These are phyloP conservation scores for Frankliniella intonsa DNA, from an alignment of 2,888 invertebrate species.

Conservation along the genomic window DNA sequence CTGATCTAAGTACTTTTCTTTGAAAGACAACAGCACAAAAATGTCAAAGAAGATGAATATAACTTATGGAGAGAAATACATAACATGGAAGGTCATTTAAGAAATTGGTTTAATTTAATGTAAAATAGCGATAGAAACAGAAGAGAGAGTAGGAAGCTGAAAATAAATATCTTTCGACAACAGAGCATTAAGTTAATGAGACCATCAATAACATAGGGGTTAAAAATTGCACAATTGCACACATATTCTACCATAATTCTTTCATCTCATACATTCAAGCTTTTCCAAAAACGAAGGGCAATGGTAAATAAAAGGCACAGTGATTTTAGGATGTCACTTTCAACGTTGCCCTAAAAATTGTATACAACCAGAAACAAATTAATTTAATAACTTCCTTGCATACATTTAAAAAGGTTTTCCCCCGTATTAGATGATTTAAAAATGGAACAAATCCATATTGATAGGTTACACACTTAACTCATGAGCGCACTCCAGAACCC, in stretches of 20 bases:
- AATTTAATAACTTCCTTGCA: neutral
- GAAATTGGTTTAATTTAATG: neutral
- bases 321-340: neutral
- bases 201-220: slow-evolving; percentile 2
- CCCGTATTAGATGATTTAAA: neutral
- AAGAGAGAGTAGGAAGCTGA: slow-evolving; percentile 8
- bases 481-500: too few species aligned
- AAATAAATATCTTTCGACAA: neutral
- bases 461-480: neutral
- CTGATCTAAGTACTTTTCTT: neutral
- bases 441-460: neutral
- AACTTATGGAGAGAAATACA: neutral
- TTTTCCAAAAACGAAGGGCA: neutral
- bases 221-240: neutral
- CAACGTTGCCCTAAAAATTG: slow-evolving; percentile 13
- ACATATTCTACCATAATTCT: neutral
- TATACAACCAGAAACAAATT: neutral
- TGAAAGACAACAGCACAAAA: slow-evolving; percentile 2
- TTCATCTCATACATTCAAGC: neutral
- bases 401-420: neutral
- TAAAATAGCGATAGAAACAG: slow-evolving; percentile 10
- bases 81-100: neutral
- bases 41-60: neutral
- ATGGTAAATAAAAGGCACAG: slow-evolving; percentile 5
- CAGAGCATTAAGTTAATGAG: slow-evolving; percentile 10